Evolutionary conservation across 2,113 vertebrate species (phyloP).

Genomic region (Haemorhous mexicanus): DNA sequence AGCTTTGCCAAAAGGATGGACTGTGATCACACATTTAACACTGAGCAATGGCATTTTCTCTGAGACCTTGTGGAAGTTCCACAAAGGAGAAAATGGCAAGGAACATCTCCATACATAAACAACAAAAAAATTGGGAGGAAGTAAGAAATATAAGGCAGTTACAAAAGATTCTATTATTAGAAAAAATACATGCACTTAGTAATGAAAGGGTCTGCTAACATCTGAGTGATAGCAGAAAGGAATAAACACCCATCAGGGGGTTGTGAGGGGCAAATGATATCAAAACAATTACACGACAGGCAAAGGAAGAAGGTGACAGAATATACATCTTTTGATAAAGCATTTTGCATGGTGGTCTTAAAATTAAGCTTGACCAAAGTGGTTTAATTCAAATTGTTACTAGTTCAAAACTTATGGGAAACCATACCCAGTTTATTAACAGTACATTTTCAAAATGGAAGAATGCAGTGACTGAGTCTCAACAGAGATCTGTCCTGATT

Average conservation of each 20-base stretch:
- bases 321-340: not conserved
- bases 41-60: not conserved
- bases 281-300: not conserved
- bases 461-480: not conserved
- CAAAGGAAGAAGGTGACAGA: not conserved
- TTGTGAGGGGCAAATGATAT: not conserved
- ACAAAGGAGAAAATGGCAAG: not conserved
- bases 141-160: not conserved
- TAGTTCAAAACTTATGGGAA: not conserved
- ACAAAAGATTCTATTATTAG: not conserved
- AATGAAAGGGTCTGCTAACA: not conserved
- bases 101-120: not conserved
- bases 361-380: not conserved
- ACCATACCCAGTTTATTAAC: not conserved
- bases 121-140: not conserved
- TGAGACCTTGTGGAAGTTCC: not conserved
- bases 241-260: not conserved
- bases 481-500: not conserved
- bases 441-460: not conserved
- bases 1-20: not conserved
- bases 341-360: not conserved
- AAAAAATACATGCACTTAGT: not conserved
- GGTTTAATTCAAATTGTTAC: not conserved
- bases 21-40: not conserved
- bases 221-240: not conserved